Base-by-base conservation (phyloP, 2,797 vertebrate species). In the Clarias pachynema region DNA sequence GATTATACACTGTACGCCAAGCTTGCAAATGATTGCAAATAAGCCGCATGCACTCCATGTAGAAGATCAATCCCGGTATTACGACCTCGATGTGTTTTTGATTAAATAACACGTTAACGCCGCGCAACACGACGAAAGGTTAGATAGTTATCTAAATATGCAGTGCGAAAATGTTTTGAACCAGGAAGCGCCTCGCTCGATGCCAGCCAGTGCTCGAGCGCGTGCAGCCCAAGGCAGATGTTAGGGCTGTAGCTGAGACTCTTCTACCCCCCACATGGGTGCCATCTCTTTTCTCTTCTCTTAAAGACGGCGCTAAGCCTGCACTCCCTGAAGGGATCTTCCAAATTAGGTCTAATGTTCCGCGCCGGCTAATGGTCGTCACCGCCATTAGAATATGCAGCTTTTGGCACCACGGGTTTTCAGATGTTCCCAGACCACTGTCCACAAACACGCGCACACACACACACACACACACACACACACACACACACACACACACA, bases 281-380 rank as follows among this genome's bases (percentile, higher is more conserved):
- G 93, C 90, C 94, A 94, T 94, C 87, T 89, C 93, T 89, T 89
- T 91, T 91, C 81, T 79, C 40, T 69, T 83, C 93, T 93, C 93
- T 94, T 92, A 91, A 95, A 94, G 92, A 94, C 92, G 91, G 91
- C 63, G 53, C 85, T 82, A 88, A 88, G 92, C 78, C 92, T 92
- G 34, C 90, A 93, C 93, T 95, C 94, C 94, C 94, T 90, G 94
- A 95, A 96, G 95, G 94, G 96, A 95, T 95, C 95, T 93, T 94
- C 94, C 95, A 94, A 96, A 96, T 96, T 96, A 96, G 95, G 92
- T 93, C 94, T 95, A 95, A 95, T 96, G 95, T 95, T 95, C 94
- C 95, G 94, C 94, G 94, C 93, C 92, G 92, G 95, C 95, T 96
- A 96, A 96, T 96, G 95, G 95, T 87, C 91, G 89, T 84, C 85